phyloP scores from a whole-genome alignment of 2,113 vertebrate species.

The Bombycilla garrulus region DNA sequence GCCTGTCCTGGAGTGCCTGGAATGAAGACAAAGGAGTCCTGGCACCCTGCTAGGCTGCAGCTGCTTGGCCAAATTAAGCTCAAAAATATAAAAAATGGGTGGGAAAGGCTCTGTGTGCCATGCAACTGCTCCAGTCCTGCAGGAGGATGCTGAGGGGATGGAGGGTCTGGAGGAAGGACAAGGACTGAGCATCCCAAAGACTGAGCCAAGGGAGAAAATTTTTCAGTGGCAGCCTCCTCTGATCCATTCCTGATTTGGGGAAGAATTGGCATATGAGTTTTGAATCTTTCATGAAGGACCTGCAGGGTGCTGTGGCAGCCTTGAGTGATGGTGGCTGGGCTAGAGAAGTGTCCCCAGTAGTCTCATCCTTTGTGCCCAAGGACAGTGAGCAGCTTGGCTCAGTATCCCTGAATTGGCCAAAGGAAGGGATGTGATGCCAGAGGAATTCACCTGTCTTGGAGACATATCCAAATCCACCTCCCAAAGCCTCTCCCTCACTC shows the following conservation, averaged over 20 bases:
- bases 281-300: neutral
- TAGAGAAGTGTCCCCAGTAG: neutral
- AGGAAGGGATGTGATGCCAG: neutral
- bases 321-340: accelerated
- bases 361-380: neutral
- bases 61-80: neutral
- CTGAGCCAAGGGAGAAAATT: neutral
- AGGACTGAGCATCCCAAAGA: neutral
- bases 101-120: neutral
- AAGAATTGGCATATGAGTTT: neutral
- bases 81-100: neutral
- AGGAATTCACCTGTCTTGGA: neutral
- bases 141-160: neutral
- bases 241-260: neutral
- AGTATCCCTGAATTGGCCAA: neutral
- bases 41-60: accelerated
- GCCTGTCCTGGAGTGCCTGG: accelerated
- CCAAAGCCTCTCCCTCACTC: accelerated
- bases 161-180: neutral
- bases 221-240: neutral
- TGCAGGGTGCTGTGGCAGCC: neutral
- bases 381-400: accelerated
- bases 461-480: neutral
- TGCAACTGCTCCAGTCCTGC: neutral
- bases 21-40: neutral